Evolutionary conservation across 2,113 vertebrate species (phyloP), one percentile per base, ranked within the genome.

Genomic region (Mastomys natalensis): DNA sequence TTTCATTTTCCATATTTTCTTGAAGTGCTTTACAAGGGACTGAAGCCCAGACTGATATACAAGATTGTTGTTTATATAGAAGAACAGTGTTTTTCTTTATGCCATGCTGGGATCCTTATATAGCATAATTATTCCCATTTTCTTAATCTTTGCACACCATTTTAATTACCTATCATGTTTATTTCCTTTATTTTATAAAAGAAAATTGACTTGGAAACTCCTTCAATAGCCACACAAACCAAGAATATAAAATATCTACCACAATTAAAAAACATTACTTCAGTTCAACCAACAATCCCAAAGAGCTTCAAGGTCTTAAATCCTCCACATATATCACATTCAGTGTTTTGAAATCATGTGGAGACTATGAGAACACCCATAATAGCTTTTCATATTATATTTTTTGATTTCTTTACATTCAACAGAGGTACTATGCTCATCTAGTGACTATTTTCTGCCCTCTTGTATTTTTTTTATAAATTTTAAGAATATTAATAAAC

Each of bases 101-200:
- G 29, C 45, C 24, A 91, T 26, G 8, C 82, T 66, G 87, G 0
- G 26, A 26, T 77, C 73, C 53, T 77, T 87, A 3, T 62, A 48
- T 2, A 68, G n/a, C 31, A 84, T 31, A 9, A 48, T 29, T 72
- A 5, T 2, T 85, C 45, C 70, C 0, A 4, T 48, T 92, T 92
- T 84, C 26, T 92, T 53, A 94, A 17, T 45, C 15, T 48, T 51
- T 82, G 6, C 53, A 45, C 26, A n/a, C 34, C 87, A 21, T 24
- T 72, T 72, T 78, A 48, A 88, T 73, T 72, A 70, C 5, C 45
- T 94, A 90, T 37, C 31, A 81, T 34, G 11, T 73, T 87, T 48
- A 34, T 19, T 91, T 74, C 40, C 62, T 77, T 94, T 37, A 34
- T 91, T 94, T 89, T 48, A 90, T 85, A 74, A 85, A 89, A 88